These are phyloP conservation scores for Podilymbus podiceps DNA, from an alignment of 2,113 vertebrate species.

Conservation along the genomic window DNA sequence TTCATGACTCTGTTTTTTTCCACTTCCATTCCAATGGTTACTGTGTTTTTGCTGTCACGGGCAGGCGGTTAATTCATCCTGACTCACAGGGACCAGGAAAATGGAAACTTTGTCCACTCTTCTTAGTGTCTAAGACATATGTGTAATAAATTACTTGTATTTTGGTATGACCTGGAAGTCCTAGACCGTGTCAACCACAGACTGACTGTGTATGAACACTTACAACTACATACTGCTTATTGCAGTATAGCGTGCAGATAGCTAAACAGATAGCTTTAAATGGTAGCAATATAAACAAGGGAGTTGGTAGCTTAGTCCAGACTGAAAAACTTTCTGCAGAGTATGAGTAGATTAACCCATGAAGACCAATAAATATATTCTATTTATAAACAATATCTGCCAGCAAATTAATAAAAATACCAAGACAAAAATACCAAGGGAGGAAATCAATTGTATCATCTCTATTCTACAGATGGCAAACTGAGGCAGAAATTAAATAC, in stretches of 20 bases:
- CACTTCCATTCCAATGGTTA: neutral
- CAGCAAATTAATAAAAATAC: neutral
- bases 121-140: neutral
- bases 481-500: neutral
- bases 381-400: neutral
- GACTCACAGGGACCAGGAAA: neutral
- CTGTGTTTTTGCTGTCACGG: neutral
- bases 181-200: neutral
- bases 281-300: neutral
- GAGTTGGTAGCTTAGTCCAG: neutral
- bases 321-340: neutral
- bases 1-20: constrained; percentile 1
- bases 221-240: neutral
- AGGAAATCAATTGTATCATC: neutral
- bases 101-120: neutral
- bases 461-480: neutral
- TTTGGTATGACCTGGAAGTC: neutral
- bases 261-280: neutral
- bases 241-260: neutral
- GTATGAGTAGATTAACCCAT: neutral
- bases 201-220: neutral
- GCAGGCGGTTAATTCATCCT: neutral
- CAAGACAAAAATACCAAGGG: no score
- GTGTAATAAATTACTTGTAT: neutral
- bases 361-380: neutral